A percentile compares a stretch with the other conserved stretches of the same genome.
phyloP scores from a whole-genome alignment of 2,888 invertebrate genomes.

The Meandrusa payeni region DNA sequence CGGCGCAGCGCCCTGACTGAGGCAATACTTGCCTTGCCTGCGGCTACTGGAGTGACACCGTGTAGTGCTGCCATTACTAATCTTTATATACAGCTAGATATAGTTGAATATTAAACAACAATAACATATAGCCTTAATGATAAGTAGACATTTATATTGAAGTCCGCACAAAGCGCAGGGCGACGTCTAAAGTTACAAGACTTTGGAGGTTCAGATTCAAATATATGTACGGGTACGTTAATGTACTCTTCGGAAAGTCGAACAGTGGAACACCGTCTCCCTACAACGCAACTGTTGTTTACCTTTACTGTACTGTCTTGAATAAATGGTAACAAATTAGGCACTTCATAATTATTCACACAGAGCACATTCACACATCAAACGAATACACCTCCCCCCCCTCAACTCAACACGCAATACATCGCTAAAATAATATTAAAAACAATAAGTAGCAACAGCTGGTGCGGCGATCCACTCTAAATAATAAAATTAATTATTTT shows the following conservation, averaged over 20 bases:
- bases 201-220: neutral
- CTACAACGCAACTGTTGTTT: too few relatives aligned
- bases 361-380: constrained; percentile 5
- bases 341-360: constrained; percentile 31
- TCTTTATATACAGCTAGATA: constrained; percentile 50
- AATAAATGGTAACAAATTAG: constrained; percentile 50
- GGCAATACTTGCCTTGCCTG: neutral
- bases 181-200: too few relatives aligned
- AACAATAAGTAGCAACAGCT: constrained; percentile 32
- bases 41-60: neutral
- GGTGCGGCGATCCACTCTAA: too few relatives aligned
- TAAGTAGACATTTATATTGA: too few relatives aligned
- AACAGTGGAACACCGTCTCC: too few relatives aligned
- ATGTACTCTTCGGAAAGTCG: too few relatives aligned
- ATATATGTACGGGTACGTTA: too few relatives aligned
- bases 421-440: constrained; percentile 62
- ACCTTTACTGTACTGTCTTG: neutral
- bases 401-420: constrained; percentile 36
- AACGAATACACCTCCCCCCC: constrained; percentile 10
- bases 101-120: constrained; percentile 37
- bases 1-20: constrained; percentile 24
- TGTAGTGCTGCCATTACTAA: constrained; percentile 49
- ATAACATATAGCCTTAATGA: too few relatives aligned
- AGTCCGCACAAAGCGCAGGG: too few relatives aligned
- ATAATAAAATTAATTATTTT: too few relatives aligned